Conservation (phyloP, 2,888 invertebrate species). For the Andrena trimmerana region DNA sequence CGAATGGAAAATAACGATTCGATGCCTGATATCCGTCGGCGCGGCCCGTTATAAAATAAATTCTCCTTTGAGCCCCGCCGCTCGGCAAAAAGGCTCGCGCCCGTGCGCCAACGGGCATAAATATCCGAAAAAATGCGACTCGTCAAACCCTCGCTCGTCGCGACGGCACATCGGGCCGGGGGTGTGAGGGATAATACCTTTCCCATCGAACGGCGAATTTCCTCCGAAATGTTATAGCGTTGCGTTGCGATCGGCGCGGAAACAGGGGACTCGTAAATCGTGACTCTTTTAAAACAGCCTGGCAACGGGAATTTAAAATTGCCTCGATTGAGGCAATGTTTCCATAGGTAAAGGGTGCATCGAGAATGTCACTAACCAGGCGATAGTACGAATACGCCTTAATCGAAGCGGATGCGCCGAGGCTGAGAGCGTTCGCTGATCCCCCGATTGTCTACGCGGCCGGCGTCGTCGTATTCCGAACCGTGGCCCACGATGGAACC, state of each 20-base stretch:
- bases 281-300: background rate
- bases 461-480: background rate
- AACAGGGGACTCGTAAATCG: background rate
- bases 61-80: constrained; percentile 51
- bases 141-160: constrained; percentile 56
- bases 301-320: too few species aligned
- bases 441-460: constrained; percentile 17
- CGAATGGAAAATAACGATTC: constrained; percentile 72
- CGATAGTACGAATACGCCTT: too few species aligned
- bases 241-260: background rate
- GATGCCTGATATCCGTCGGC: constrained; percentile 71
- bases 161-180: background rate
- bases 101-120: constrained; percentile 41
- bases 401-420: constrained; percentile 15
- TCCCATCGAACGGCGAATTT: constrained; percentile 8
- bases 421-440: constrained; percentile 33
- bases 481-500: constrained; percentile 8
- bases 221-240: constrained; percentile 6
- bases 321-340: background rate
- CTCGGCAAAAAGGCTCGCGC: constrained; percentile 53
- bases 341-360: background rate
- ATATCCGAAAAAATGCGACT: constrained; percentile 55
- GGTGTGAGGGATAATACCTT: constrained; percentile 6
- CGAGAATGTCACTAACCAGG: background rate
- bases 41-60: constrained; percentile 68